Evolutionary conservation across 2,797 vertebrate genomes (phyloP), one percentile per base, ranked within the genome.

Genomic region (Heterohyrax brucei): DNA sequence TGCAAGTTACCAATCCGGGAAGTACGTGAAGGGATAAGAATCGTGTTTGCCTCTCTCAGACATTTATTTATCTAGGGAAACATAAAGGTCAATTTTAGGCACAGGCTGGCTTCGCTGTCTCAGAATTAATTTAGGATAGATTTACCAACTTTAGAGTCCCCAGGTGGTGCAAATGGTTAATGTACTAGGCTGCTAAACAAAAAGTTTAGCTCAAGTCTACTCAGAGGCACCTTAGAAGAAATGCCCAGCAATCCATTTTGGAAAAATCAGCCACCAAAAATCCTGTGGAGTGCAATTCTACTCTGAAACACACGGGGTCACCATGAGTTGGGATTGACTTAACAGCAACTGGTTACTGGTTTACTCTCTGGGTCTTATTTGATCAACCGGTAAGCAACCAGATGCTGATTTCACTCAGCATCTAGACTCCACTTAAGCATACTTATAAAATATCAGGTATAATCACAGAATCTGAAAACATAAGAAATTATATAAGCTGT

Each of bases 291-390:
- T 14, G 16, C 53, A 56, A 14, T 44, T 22, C 70, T 39, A 73
- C 5, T 8, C 19, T 73, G 2, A 21, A 1, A 14, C 70, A 73
- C 14, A 73, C 9, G 8, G 33, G 33, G 7, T 73, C 10, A 4
- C 8, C 70, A 39, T 73, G 33, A 73, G 16, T 44, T 19, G 14
- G 68, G 33, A 14, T 7, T 18, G 13, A 18, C n/a, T n/a, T 70
- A n/a, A 70, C 68, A 73, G 33, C 2, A 73, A 10, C 19, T 73
- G 33, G 19, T 44, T 44, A 44, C 16, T 73, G 70, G 70, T 73
- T 92, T 87, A 93, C 10, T n/a, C 90, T 56, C 7, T 78, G 4
- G n/a, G 16, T 5, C 59, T 62, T n/a, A 82, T 88, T 84, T 87
- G 72, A 80, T 30, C 48, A 88, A 28, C 7, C 28, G 56, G 39